A percentile compares a stretch with the other conserved stretches of the same genome.
Conservation (phyloP, 2,888 invertebrate genomes). For the Alcis repandata region DNA sequence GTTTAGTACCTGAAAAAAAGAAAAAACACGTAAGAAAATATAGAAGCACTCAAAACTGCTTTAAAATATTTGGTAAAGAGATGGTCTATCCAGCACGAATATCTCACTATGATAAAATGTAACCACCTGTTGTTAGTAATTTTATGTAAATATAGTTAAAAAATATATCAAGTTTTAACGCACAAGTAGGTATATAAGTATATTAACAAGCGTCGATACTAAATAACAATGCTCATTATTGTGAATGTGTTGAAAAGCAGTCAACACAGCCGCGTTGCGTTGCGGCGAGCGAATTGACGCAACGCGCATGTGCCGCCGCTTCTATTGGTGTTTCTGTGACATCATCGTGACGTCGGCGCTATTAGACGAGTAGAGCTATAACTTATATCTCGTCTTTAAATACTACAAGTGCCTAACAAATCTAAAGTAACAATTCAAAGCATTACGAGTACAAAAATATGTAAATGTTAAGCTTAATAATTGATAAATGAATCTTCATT, state of each 20-base stretch:
- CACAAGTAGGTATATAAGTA: too few species aligned
- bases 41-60: not conserved
- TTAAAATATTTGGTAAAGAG: not conserved
- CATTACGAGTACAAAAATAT: not conserved
- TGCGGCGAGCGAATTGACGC: conserved; percentile 73
- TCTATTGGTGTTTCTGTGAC: conserved; percentile 82
- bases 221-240: conserved; percentile 33
- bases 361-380: conserved; percentile 70
- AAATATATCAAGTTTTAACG: conserved; percentile 2
- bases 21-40: not conserved
- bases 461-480: not conserved
- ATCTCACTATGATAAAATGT: not conserved
- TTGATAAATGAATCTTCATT: not conserved
- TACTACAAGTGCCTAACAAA: not conserved
- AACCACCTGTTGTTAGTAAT: not conserved
- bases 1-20: conserved; percentile 74
- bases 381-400: conserved; percentile 40
- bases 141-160: not conserved
- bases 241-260: conserved; percentile 52
- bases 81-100: not conserved
- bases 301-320: conserved; percentile 82
- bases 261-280: conserved; percentile 59
- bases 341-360: conserved; percentile 81
- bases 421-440: not conserved
- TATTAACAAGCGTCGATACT: not conserved